Percentiles rank a stretch among this genome's conserved stretches.
Evolutionary conservation across 2,113 vertebrate species (phyloP).

Genomic region (Elephantulus edwardii): DNA sequence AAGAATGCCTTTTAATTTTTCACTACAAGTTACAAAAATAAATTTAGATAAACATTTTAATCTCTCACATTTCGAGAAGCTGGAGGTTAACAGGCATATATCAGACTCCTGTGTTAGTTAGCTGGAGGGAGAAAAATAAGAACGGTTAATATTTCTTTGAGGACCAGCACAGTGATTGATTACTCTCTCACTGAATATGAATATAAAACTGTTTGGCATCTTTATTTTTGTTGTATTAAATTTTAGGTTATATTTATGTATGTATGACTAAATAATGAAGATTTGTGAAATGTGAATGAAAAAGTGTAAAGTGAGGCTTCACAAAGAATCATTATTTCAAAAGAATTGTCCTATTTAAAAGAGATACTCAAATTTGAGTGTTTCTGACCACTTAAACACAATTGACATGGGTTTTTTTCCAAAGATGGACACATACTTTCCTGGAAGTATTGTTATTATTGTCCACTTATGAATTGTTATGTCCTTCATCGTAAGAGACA

Average conservation of each 20-base stretch:
- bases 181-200: slow-evolving; percentile 72
- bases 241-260: slow-evolving; percentile 82
- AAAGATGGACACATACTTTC: slow-evolving; percentile 36
- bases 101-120: slow-evolving; percentile 71
- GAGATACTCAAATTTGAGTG: slow-evolving; percentile 20
- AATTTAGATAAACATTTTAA: slow-evolving; percentile 57
- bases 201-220: slow-evolving; percentile 71
- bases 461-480: slow-evolving; percentile 40
- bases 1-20: slow-evolving; percentile 69
- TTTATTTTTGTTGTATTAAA: slow-evolving; percentile 83
- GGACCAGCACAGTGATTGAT: slow-evolving; percentile 82
- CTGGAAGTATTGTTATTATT: slow-evolving; percentile 37
- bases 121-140: slow-evolving; percentile 71
- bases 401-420: slow-evolving; percentile 51
- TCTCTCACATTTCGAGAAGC: slow-evolving; percentile 68
- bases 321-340: slow-evolving; percentile 87
- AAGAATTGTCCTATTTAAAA: slow-evolving; percentile 37
- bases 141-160: slow-evolving; percentile 77
- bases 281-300: slow-evolving; percentile 84
- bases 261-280: slow-evolving; percentile 84
- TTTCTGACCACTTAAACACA: slow-evolving; percentile 24
- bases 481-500: slow-evolving; percentile 24
- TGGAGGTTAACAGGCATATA: slow-evolving; percentile 68
- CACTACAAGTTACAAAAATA: slow-evolving; percentile 65
- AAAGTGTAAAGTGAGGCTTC: slow-evolving; percentile 93